A percentile compares a stretch with the other conserved stretches of the same genome.
These are phyloP conservation scores for Hyles vespertilio DNA, from an alignment of 1,140 invertebrate species.

Conservation along the genomic window DNA sequence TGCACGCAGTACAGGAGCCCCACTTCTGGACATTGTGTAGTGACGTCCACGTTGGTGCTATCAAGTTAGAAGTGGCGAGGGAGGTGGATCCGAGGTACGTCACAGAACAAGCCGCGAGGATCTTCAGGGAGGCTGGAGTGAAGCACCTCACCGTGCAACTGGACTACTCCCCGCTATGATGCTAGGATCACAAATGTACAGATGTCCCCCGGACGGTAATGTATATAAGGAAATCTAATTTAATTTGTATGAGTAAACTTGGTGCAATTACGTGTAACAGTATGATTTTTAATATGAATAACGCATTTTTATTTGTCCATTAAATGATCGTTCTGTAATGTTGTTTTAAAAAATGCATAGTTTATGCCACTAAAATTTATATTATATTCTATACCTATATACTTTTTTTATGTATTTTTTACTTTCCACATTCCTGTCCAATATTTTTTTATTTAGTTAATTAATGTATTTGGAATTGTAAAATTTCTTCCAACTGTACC, in stretches of 20 bases:
- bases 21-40: constrained; percentile 98
- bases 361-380: no score
- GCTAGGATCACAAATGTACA: constrained; percentile 9
- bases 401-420: no score
- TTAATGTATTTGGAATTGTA: no score
- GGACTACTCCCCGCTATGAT: constrained; percentile 90
- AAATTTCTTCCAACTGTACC: no score
- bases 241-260: neutral
- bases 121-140: constrained; percentile 93
- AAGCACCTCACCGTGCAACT: constrained; percentile 94
- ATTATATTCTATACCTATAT: no score
- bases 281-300: constrained; percentile 1
- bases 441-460: no score
- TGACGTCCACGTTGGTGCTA: constrained; percentile 92
- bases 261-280: constrained; percentile 6
- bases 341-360: no score
- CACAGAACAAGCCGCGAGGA: constrained; percentile 93
- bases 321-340: no score
- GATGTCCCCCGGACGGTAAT: constrained; percentile 14
- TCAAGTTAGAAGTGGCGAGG: constrained; percentile 94
- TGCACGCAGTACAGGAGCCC: constrained; percentile 94
- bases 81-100: constrained; percentile 95
- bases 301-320: neutral
- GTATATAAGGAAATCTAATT: constrained; percentile 25
- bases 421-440: no score